Evolutionary conservation across 2,888 invertebrate species (phyloP), one percentile per base, ranked within the genome.

Genomic region (Bugulina stolonifera): DNA sequence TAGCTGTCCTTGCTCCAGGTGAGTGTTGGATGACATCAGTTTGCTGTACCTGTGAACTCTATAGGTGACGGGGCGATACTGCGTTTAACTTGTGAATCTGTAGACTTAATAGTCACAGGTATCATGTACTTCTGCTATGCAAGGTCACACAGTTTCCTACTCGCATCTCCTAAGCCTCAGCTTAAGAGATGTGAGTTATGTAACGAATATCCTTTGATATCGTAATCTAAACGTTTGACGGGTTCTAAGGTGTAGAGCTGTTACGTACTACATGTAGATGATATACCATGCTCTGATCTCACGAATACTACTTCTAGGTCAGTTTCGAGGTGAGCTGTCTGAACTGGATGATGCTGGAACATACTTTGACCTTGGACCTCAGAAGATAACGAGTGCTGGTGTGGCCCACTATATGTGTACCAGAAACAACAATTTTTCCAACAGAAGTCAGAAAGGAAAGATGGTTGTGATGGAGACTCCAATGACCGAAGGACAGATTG

Each of bases 361-460:
- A 22, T 82, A 84, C 74, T 84, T 82, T 77, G 81, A 84, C 76
- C 79, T 83, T 34, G 81, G 80, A 1, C 79, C 81, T 0, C 72
- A 78, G 14, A 77, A 80, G 73, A 76, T 83, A 10, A 79, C 78
- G 0, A 73, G 75, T 52, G 35, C 75, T 1, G 82, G 82, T 0
- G 79, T 79, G 0, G 81, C 79, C 74, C 80, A 83, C 71, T 83
- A 80, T 74, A 79, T 84, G 78, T 79, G 80, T 71, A 82, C 83
- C 0, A 77, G 83, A 43, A 84, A 84, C 77, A 84, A 84, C 75
- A 80, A 83, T 76, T 84, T 84, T 77, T 80, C 82, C 2, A 84
- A 83, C 73, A 75, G 84, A 22, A 82, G 82, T 73, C 84, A 84
- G 78, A 84, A 84, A 74, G 84, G 81, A 0, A 75, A 79, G 34